Evolutionary conservation across 1,140 invertebrate genomes (phyloP).

Genomic region (Drosophila bocki): DNA sequence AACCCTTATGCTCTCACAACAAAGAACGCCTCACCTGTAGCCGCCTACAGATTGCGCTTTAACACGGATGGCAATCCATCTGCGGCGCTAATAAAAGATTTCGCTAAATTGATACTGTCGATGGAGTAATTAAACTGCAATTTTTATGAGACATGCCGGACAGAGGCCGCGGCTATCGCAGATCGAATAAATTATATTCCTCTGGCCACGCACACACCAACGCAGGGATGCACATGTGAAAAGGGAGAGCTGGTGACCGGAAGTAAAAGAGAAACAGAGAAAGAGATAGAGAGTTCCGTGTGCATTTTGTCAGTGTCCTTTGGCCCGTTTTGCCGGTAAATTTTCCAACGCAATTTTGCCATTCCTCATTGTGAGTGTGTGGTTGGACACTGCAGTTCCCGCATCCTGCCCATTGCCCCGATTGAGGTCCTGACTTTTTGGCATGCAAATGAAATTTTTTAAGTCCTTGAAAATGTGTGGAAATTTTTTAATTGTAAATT

Average conservation of each 20-base stretch:
- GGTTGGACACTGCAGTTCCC: conserved; percentile 28
- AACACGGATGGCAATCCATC: conserved; percentile 83
- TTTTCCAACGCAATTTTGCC: conserved; percentile 72
- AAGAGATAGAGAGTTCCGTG: conserved; percentile 36
- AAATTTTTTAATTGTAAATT: neutral
- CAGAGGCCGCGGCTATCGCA: conserved; percentile 80
- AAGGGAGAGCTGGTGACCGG: neutral
- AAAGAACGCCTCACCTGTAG: conserved; percentile 53
- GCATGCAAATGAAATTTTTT: conserved; percentile 46
- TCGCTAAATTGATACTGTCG: conserved; percentile 85
- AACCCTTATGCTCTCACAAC: conserved; percentile 1
- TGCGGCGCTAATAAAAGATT: conserved; percentile 82
- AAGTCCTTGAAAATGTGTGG: neutral
- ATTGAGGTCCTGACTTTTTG: conserved; percentile 35
- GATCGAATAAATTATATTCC: conserved; percentile 84
- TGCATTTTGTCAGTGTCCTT: conserved; percentile 47
- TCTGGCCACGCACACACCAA: conserved; percentile 41
- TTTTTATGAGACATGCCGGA: conserved; percentile 85
- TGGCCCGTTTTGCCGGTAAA: conserved; percentile 61
- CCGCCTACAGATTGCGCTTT: conserved; percentile 79
- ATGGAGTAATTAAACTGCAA: conserved; percentile 85
- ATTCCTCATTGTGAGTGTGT: conserved; percentile 36
- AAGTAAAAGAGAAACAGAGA: conserved; percentile 11
- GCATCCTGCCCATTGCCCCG: conserved; percentile 1
- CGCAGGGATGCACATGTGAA: conserved; percentile 13